A percentile compares a stretch with the other conserved stretches of the same genome.
These are phyloP conservation scores for Rattus rattus DNA, from an alignment of 2,113 vertebrate species.

Conservation along the genomic window DNA sequence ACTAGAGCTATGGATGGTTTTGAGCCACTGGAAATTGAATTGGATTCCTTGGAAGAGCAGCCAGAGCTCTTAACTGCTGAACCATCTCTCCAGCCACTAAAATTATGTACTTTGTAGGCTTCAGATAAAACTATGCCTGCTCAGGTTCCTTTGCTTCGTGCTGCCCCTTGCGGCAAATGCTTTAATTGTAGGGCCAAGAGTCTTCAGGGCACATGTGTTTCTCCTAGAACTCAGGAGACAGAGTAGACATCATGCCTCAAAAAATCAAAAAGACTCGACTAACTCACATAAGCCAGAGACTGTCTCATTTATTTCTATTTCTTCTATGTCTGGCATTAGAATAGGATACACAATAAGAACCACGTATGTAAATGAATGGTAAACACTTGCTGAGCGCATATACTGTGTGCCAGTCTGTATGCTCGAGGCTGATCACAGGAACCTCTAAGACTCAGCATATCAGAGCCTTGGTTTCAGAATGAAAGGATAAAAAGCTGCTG, in stretches of 20 bases:
- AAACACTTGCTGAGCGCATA: not conserved
- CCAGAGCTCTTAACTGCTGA: not conserved
- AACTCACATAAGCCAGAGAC: not conserved
- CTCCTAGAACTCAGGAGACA: not conserved
- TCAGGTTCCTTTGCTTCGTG: slow-evolving; percentile 15
- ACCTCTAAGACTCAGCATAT: not conserved
- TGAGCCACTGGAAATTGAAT: not conserved
- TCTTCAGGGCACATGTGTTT: not conserved
- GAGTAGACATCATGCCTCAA: not conserved
- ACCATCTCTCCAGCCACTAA: not conserved
- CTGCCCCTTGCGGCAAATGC: not conserved
- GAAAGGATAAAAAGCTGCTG: not conserved
- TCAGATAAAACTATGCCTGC: slow-evolving; percentile 19
- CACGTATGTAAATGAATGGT: not conserved
- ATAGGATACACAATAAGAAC: not conserved
- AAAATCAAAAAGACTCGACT: not conserved
- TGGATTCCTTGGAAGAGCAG: not conserved
- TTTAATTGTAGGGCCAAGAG: slow-evolving; percentile 61
- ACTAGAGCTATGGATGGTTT: not conserved
- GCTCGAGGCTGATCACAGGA: not conserved
- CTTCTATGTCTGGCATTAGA: not conserved
- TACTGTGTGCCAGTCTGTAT: not conserved
- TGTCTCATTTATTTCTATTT: not conserved
- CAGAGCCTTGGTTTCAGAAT: not conserved
- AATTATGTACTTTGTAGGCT: slow-evolving; percentile 34